Percentiles rank a stretch among this genome's conserved stretches.
Evolutionary conservation across 2,797 vertebrate genomes (phyloP).

Genomic region (Cossypha dichroa): DNA sequence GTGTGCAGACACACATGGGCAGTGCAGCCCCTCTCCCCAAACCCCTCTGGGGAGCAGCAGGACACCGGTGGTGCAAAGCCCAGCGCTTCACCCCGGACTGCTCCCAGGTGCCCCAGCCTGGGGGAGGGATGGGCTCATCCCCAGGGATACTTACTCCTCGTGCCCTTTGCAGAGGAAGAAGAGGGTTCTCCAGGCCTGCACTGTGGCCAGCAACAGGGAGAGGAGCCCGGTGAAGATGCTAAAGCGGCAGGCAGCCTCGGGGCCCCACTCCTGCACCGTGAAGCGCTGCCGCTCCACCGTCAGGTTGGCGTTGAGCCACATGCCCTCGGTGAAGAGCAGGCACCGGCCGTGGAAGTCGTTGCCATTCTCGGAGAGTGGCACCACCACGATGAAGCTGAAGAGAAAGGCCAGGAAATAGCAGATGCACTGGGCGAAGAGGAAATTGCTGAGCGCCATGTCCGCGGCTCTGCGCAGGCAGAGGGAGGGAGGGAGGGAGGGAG

Average conservation of each 20-base stretch:
- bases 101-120: not conserved
- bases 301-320: slow-evolving; percentile 98
- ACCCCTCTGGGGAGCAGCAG: not conserved
- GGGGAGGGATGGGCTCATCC: not conserved
- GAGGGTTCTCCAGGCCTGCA: slow-evolving; percentile 93
- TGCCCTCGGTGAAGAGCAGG: slow-evolving; percentile 93
- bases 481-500: not conserved
- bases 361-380: slow-evolving; percentile 93
- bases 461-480: not conserved
- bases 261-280: slow-evolving; percentile 96
- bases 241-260: slow-evolving; percentile 93
- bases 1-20: not conserved
- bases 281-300: slow-evolving; percentile 93
- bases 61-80: not conserved
- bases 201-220: slow-evolving; percentile 90
- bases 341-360: slow-evolving; percentile 93
- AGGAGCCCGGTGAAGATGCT: slow-evolving; percentile 90
- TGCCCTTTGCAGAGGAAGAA: slow-evolving; percentile 96
- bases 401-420: slow-evolving; percentile 92
- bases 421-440: slow-evolving; percentile 91
- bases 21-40: not conserved
- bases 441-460: slow-evolving; percentile 89
- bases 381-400: slow-evolving; percentile 91
- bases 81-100: not conserved
- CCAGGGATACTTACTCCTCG: slow-evolving; percentile 88